Conservation (phyloP, 2,888 invertebrate genomes). For the Iselma pallidipennis region DNA sequence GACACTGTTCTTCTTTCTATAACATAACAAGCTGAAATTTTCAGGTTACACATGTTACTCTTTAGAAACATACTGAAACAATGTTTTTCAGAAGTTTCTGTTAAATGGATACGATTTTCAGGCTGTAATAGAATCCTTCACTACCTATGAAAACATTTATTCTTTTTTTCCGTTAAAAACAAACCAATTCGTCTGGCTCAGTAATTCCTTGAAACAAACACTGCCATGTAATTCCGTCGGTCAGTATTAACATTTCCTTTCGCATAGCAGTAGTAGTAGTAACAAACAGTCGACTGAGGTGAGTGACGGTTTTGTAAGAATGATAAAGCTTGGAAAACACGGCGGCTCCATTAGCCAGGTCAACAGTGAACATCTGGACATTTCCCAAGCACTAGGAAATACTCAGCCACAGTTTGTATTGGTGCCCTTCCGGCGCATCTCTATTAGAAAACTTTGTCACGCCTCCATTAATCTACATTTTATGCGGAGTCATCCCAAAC, state of each 20-base stretch:
- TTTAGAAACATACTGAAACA: too few relatives aligned
- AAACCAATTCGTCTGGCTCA: constrained; percentile 6
- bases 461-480: constrained; percentile 50
- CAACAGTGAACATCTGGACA: constrained; percentile 47
- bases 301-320: constrained; percentile 31
- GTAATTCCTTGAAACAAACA: constrained; percentile 7
- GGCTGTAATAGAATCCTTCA: background rate
- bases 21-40: too few relatives aligned
- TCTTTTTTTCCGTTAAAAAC: background rate
- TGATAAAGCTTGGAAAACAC: constrained; percentile 44
- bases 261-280: background rate
- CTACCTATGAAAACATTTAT: background rate
- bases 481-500: constrained; percentile 45
- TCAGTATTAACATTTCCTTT: constrained; percentile 22
- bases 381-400: constrained; percentile 37
- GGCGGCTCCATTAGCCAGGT: constrained; percentile 50
- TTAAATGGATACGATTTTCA: background rate
- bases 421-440: constrained; percentile 46
- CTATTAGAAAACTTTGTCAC: constrained; percentile 47
- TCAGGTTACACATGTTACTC: too few relatives aligned
- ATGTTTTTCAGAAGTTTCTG: background rate
- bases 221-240: background rate
- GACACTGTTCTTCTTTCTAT: too few relatives aligned
- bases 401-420: constrained; percentile 36
- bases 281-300: constrained; percentile 25